Conservation (phyloP, 1,140 invertebrate genomes). For the Metopolophium dirhodum region DNA sequence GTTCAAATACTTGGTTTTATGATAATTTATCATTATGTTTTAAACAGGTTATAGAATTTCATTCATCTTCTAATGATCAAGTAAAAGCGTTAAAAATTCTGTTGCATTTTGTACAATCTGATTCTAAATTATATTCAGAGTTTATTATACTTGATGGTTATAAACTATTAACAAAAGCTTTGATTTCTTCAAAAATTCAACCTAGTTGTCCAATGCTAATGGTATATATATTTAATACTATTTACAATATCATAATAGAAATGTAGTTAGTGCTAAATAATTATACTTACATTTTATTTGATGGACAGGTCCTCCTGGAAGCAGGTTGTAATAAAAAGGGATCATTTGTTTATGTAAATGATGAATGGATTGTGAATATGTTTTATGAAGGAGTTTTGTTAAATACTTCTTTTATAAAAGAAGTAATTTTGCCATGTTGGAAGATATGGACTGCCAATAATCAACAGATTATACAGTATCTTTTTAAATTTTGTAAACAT, state of each 20-base stretch:
- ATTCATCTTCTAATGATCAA: constrained; percentile 47
- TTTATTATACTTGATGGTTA: constrained; percentile 56
- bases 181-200: constrained; percentile 41
- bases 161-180: constrained; percentile 52
- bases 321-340: constrained; percentile 55
- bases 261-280: neutral
- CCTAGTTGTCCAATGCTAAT: constrained; percentile 47
- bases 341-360: constrained; percentile 35
- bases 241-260: neutral
- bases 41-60: constrained; percentile 46
- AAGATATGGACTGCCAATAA: constrained; percentile 47
- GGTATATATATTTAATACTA: constrained; percentile 6
- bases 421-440: constrained; percentile 48
- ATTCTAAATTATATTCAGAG: constrained; percentile 55
- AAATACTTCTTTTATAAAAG: constrained; percentile 48
- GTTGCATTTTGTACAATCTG: constrained; percentile 43
- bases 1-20: neutral
- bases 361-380: constrained; percentile 53
- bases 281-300: neutral
- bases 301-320: constrained; percentile 11
- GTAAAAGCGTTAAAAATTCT: constrained; percentile 48
- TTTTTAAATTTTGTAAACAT: constrained; percentile 56
- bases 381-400: constrained; percentile 53
- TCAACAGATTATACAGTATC: constrained; percentile 40
- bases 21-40: neutral